phyloP scores from a whole-genome alignment of 2,113 vertebrate genomes.

The Amphiprion percula region DNA sequence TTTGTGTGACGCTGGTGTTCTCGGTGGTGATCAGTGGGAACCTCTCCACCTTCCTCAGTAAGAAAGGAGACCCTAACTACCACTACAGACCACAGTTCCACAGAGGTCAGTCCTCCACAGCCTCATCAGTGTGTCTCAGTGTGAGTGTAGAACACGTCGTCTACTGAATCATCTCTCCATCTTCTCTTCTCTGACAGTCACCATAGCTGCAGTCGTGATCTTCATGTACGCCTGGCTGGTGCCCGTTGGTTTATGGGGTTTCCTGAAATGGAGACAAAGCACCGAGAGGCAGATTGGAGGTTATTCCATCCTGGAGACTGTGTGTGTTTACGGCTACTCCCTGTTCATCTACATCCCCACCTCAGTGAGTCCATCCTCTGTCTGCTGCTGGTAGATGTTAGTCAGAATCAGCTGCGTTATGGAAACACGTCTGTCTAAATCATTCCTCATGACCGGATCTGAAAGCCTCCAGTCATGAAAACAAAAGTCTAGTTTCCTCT shows the following conservation, averaged over 20 bases:
- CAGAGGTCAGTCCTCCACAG: constrained; percentile 80
- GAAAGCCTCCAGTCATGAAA: too few species aligned
- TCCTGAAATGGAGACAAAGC: constrained; percentile 88
- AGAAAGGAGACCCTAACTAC: constrained; percentile 72
- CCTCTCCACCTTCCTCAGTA: constrained; percentile 83
- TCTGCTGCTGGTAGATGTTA: too few species aligned
- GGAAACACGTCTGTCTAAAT: too few species aligned
- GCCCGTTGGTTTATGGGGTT: constrained; percentile 88
- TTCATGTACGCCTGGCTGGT: constrained; percentile 91
- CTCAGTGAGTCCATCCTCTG: constrained; percentile 83
- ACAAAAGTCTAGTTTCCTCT: too few species aligned
- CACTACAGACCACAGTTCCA: constrained; percentile 92
- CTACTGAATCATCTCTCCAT: background rate
- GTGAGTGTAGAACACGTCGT: background rate
- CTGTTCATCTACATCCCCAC: constrained; percentile 90
- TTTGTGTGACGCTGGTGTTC: constrained; percentile 90
- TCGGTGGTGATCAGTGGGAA: constrained; percentile 88
- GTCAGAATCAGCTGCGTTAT: too few species aligned
- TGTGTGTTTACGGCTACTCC: constrained; percentile 91
- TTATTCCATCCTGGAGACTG: constrained; percentile 90
- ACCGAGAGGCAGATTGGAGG: constrained; percentile 74
- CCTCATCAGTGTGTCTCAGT: background rate
- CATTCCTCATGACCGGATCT: too few species aligned
- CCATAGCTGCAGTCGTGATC: constrained; percentile 85
- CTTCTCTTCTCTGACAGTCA: constrained; percentile 77